Percentiles rank a stretch among this genome's conserved stretches.
phyloP scores from a whole-genome alignment of 2,888 invertebrate species.

The Coecobrya sp. region DNA sequence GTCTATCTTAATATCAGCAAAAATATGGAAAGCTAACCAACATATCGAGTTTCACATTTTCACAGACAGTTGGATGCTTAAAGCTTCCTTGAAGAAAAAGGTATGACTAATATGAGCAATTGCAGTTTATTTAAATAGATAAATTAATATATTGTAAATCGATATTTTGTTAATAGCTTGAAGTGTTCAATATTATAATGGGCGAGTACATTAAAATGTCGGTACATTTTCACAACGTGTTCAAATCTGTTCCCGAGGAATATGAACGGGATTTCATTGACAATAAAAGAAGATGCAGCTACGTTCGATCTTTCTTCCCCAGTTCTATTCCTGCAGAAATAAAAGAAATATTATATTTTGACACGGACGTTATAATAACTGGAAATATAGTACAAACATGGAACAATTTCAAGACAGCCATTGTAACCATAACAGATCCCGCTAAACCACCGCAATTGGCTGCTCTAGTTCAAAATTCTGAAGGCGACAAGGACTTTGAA shows the following conservation, averaged over 20 bases:
- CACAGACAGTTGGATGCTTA: background rate
- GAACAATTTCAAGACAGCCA: background rate
- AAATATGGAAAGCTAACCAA: background rate
- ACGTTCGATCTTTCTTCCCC: conserved; percentile 4
- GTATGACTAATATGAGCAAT: background rate
- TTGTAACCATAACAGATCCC: background rate
- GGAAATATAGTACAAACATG: conserved; percentile 37
- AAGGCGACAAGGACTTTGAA: background rate
- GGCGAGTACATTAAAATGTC: background rate
- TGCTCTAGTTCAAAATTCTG: background rate
- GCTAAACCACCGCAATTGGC: background rate
- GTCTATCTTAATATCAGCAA: conserved; percentile 13
- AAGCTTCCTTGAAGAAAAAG: background rate
- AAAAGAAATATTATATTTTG: conserved; percentile 22
- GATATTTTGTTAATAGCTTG: background rate
- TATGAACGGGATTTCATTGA: background rate
- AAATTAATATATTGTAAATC: background rate
- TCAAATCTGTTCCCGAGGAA: background rate
- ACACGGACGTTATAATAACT: conserved; percentile 19
- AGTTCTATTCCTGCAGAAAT: background rate
- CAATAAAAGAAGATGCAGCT: background rate
- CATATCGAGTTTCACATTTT: conserved; percentile 24
- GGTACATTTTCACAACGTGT: background rate
- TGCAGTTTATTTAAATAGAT: background rate
- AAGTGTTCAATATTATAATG: background rate